Evolutionary conservation across 2,113 vertebrate species (phyloP).

Genomic region (Channa maculata): DNA sequence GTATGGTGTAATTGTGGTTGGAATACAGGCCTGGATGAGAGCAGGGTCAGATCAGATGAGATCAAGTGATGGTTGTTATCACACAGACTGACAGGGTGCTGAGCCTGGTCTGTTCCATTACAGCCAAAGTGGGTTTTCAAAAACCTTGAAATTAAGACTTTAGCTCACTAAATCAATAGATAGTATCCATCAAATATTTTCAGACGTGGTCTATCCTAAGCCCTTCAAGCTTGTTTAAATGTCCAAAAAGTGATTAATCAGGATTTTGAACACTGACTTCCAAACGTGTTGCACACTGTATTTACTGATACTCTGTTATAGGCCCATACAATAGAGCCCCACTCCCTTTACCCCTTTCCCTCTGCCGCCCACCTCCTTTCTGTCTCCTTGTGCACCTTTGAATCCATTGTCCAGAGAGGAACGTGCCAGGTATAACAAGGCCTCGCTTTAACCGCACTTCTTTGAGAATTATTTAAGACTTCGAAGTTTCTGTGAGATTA

Average conservation of each 20-base stretch:
- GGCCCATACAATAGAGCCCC: conserved; percentile 46
- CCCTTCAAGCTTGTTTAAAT: conserved; percentile 7
- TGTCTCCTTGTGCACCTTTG: conserved; percentile 53
- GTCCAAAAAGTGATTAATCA: conserved; percentile 1
- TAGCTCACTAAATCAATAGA: conserved; percentile 20
- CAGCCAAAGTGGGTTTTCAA: conserved; percentile 32
- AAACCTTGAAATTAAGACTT: conserved; percentile 31
- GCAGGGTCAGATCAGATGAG: conserved; percentile 62
- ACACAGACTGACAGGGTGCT: conserved; percentile 24
- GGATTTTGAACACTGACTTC: not conserved
- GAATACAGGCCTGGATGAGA: conserved; percentile 46
- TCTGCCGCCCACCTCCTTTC: conserved; percentile 4
- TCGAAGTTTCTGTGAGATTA: conserved; percentile 84
- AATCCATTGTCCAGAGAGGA: conserved; percentile 83
- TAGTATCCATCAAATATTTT: conserved; percentile 17
- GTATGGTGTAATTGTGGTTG: conserved; percentile 62
- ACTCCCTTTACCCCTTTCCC: not conserved
- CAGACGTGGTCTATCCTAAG: conserved; percentile 16
- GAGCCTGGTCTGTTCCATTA: not conserved
- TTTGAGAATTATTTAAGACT: conserved; percentile 89
- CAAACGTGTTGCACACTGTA: conserved; percentile 3
- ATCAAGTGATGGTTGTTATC: conserved; percentile 61
- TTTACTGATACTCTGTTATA: conserved; percentile 37
- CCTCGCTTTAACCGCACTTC: conserved; percentile 78
- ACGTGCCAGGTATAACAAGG: conserved; percentile 83